phyloP scores from a whole-genome alignment of 2,888 invertebrate species.

The Steinernema hermaphroditum region DNA sequence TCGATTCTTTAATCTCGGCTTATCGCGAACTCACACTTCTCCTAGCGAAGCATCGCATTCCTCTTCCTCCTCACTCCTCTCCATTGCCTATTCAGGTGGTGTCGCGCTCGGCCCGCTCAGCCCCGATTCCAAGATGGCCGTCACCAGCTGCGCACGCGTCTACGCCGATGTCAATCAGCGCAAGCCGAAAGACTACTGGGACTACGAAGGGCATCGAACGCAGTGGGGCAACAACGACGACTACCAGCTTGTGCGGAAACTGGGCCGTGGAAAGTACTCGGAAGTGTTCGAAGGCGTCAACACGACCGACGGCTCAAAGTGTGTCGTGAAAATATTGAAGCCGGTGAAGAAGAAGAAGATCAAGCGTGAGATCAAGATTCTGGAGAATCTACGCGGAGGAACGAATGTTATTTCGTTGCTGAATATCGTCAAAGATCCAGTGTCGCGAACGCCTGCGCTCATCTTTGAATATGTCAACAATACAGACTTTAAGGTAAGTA shows the following conservation, averaged over 20 bases:
- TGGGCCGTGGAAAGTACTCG: constrained; percentile 99
- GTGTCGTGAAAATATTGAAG: constrained; percentile 92
- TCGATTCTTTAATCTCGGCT: too few species aligned
- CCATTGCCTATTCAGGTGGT: too few species aligned
- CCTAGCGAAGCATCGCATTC: too few species aligned
- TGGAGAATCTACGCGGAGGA: constrained; percentile 98
- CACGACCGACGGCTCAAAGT: constrained; percentile 92
- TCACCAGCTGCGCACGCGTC: constrained; percentile 82
- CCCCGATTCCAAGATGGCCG: constrained; percentile 65
- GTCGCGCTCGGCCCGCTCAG: too few species aligned
- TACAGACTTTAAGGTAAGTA: constrained; percentile 87
- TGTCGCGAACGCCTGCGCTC: constrained; percentile 94
- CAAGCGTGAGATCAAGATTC: constrained; percentile 98
- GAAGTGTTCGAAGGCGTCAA: constrained; percentile 99
- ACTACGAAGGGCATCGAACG: constrained; percentile 89
- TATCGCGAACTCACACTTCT: too few species aligned
- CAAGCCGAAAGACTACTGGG: constrained; percentile 98
- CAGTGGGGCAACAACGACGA: constrained; percentile 83
- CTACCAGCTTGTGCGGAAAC: constrained; percentile 95
- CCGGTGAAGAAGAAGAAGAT: constrained; percentile 99
- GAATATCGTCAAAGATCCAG: constrained; percentile 98
- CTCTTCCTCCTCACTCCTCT: too few species aligned
- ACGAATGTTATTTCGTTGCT: constrained; percentile 97
- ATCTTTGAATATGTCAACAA: constrained; percentile 99
- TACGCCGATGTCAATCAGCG: constrained; percentile 98